A percentile compares a stretch with the other conserved stretches of the same genome.
Evolutionary conservation across 1,140 invertebrate genomes (phyloP).

Genomic region (Charaxes varanes): DNA sequence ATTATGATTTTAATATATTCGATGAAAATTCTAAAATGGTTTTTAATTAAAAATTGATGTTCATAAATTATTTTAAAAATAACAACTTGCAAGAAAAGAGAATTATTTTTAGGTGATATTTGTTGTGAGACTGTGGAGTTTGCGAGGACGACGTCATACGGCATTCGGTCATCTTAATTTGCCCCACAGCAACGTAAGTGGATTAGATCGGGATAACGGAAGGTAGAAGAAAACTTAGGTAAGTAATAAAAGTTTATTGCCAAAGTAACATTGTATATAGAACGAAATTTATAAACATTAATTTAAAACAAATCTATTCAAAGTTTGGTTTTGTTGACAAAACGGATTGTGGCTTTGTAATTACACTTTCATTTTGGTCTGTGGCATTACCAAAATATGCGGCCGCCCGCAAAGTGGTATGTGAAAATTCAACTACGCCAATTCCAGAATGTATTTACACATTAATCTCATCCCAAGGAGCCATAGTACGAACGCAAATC

Average conservation of each 20-base stretch:
- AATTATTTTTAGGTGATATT: no score
- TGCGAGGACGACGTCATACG: no score
- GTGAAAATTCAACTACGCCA: slow-evolving; percentile 11
- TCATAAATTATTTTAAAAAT: no score
- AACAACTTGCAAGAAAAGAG: no score
- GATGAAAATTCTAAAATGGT: no score
- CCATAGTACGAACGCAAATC: slow-evolving; percentile 32
- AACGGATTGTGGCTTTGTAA: slow-evolving; percentile 13
- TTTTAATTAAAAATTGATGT: no score
- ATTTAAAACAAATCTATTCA: slow-evolving; percentile 5
- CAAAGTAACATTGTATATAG: slow-evolving; percentile 1
- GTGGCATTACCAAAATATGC: slow-evolving; percentile 21
- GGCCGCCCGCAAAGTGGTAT: slow-evolving; percentile 10
- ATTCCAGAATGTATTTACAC: slow-evolving; percentile 24
- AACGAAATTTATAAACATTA: slow-evolving; percentile 1
- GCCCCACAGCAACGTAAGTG: no score
- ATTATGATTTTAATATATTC: no score
- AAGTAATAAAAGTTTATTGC: not conserved
- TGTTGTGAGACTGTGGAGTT: no score
- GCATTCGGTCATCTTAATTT: no score
- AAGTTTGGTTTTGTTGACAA: slow-evolving; percentile 15
- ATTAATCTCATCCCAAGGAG: slow-evolving; percentile 27
- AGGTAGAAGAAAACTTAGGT: no score
- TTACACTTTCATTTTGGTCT: slow-evolving; percentile 21
- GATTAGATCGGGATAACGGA: no score